phyloP scores from a whole-genome alignment of 1,140 invertebrate genomes.

The Schlechtendalia chinensis region DNA sequence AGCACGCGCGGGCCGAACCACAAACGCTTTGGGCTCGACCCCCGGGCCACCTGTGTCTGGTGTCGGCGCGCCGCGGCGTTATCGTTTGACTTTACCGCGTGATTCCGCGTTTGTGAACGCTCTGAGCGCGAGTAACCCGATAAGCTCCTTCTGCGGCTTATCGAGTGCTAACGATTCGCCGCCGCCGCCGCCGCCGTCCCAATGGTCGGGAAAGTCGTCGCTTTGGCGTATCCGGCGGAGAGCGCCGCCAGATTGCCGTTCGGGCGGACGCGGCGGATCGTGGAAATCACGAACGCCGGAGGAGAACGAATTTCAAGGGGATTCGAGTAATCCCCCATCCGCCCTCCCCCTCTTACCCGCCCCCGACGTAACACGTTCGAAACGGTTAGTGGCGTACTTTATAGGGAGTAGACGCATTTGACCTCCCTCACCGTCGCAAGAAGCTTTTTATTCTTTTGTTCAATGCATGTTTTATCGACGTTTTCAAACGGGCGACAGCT shows the following conservation, averaged over 20 bases:
- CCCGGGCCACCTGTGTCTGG: too few species aligned
- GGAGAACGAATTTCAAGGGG: slow-evolving; percentile 13
- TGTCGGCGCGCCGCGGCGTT: too few species aligned
- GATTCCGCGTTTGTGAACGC: slow-evolving; percentile 34
- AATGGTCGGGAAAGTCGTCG: not conserved
- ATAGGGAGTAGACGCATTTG: too few species aligned
- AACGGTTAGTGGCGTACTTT: too few species aligned
- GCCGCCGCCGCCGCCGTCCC: not conserved
- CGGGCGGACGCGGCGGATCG: not conserved
- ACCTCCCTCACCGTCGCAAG: too few species aligned
- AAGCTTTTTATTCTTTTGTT: too few species aligned
- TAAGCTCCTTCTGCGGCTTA: slow-evolving; percentile 42
- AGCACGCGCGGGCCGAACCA: not conserved
- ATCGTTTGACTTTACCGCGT: slow-evolving; percentile 45
- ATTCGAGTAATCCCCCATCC: slow-evolving; percentile 24
- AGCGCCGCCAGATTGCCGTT: slow-evolving; percentile 29
- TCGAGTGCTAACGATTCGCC: slow-evolving; percentile 40
- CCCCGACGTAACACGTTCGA: not conserved
- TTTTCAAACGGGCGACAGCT: too few species aligned
- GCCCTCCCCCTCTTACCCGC: not conserved
- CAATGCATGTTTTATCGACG: too few species aligned
- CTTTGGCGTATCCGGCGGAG: slow-evolving; percentile 29
- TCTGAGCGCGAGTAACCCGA: slow-evolving; percentile 26
- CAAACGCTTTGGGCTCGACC: slow-evolving; percentile 18
- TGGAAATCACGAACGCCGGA: slow-evolving; percentile 17